These are phyloP conservation scores for Carposina sasakii DNA, from an alignment of 1,140 invertebrate genomes.

Conservation along the genomic window DNA sequence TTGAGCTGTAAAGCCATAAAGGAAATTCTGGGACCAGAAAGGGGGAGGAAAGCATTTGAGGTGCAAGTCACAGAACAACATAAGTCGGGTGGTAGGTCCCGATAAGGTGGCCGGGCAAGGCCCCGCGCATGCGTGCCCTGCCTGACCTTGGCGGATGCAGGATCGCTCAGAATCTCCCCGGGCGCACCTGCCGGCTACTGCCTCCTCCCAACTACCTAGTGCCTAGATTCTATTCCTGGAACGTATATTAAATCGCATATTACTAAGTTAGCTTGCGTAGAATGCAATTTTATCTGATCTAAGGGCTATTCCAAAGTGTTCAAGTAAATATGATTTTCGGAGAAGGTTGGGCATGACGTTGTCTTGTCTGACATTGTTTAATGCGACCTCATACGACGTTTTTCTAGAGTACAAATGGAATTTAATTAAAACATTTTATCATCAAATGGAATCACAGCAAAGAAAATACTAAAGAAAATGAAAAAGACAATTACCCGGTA, in stretches of 20 bases:
- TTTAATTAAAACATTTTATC: too few relatives aligned
- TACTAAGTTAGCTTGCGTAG: not conserved
- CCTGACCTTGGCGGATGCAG: constrained; percentile 63
- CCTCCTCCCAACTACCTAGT: constrained; percentile 49
- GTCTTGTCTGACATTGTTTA: too few relatives aligned
- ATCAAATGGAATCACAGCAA: too few relatives aligned
- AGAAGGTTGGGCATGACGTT: too few relatives aligned
- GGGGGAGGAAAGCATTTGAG: constrained; percentile 31
- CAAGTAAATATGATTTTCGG: too few relatives aligned
- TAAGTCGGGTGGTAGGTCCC: constrained; percentile 47
- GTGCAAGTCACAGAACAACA: constrained; percentile 46
- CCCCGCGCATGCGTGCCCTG: constrained; percentile 55
- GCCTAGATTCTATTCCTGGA: constrained; percentile 57
- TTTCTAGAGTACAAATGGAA: too few relatives aligned
- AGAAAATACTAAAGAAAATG: too few relatives aligned
- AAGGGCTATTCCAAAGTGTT: too few relatives aligned
- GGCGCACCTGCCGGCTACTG: constrained; percentile 57
- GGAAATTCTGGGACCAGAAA: constrained; percentile 12
- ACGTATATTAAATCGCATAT: constrained; percentile 2
- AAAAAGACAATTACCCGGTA: too few relatives aligned
- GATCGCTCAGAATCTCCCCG: constrained; percentile 25
- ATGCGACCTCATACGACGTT: too few relatives aligned
- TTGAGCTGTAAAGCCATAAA: constrained; percentile 1
- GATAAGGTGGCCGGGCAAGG: constrained; percentile 24
- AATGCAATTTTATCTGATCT: too few relatives aligned